Evolutionary conservation across 2,888 invertebrate genomes (phyloP).

Genomic region (Ethmia dodecea): DNA sequence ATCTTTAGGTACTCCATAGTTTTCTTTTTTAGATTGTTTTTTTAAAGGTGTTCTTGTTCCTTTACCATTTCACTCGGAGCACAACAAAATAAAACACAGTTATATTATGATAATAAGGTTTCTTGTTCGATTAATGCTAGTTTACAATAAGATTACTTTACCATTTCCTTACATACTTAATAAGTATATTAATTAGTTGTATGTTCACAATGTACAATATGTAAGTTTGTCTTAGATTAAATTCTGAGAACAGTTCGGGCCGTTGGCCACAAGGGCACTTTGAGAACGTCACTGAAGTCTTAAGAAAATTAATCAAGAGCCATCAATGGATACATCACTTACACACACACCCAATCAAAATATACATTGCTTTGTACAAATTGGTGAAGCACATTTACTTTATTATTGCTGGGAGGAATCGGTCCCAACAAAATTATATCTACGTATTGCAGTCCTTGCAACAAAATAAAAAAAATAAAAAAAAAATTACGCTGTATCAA

Average conservation of each 20-base stretch:
- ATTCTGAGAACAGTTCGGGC: conserved; percentile 67
- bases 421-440: too few relatives aligned
- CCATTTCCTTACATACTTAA: conserved; percentile 50
- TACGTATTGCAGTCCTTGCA: too few relatives aligned
- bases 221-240: conserved; percentile 63
- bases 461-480: too few relatives aligned
- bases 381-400: too few relatives aligned
- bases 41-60: too few relatives aligned
- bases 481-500: too few relatives aligned
- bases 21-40: too few relatives aligned
- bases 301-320: conserved; percentile 3
- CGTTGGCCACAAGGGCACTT: conserved; percentile 73
- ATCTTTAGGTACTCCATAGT: too few relatives aligned
- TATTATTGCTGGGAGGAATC: too few relatives aligned
- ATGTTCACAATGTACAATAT: conserved; percentile 77
- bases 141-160: conserved; percentile 75
- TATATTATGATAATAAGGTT: conserved; percentile 76
- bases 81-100: conserved; percentile 60
- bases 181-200: conserved; percentile 67
- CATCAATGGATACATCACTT: background rate
- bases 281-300: conserved; percentile 46
- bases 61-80: too few relatives aligned
- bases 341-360: background rate
- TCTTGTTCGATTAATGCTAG: conserved; percentile 75
- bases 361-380: conserved; percentile 3